These are phyloP conservation scores for Gandaritis pyraliata DNA, from an alignment of 2,888 invertebrate species.

Conservation along the genomic window DNA sequence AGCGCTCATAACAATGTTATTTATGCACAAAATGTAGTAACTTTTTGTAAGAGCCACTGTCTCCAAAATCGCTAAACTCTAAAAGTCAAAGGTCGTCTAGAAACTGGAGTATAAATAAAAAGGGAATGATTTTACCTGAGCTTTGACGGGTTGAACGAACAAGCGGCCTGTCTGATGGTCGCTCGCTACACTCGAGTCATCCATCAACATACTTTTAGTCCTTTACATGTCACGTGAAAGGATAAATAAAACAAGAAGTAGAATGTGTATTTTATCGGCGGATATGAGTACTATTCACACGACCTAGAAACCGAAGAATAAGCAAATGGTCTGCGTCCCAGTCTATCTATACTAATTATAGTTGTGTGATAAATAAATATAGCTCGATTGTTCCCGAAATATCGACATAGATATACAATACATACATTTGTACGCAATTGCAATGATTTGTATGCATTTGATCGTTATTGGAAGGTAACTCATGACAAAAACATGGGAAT, in stretches of 20 bases:
- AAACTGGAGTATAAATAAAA: slow-evolving; percentile 17
- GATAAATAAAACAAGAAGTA: slow-evolving; percentile 23
- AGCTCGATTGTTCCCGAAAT: slow-evolving; percentile 28
- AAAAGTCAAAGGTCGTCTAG: background rate
- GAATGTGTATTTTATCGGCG: slow-evolving; percentile 14
- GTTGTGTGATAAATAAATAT: slow-evolving; percentile 27
- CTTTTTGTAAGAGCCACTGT: slow-evolving; percentile 39
- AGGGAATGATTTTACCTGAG: slow-evolving; percentile 36
- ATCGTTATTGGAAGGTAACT: slow-evolving; percentile 28
- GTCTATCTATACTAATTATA: slow-evolving; percentile 8
- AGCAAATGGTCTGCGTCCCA: slow-evolving; percentile 24
- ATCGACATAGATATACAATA: slow-evolving; percentile 22
- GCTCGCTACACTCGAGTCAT: slow-evolving; percentile 42
- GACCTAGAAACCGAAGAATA: slow-evolving; percentile 25
- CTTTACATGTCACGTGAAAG: slow-evolving; percentile 24
- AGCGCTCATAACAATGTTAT: slow-evolving; percentile 80
- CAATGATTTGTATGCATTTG: slow-evolving; percentile 27
- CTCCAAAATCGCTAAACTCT: too few relatives aligned
- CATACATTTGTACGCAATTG: slow-evolving; percentile 22
- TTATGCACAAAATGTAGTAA: slow-evolving; percentile 71
- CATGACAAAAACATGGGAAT: slow-evolving; percentile 43
- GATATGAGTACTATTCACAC: slow-evolving; percentile 24
- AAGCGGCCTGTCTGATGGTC: slow-evolving; percentile 28
- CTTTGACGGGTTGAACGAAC: slow-evolving; percentile 31
- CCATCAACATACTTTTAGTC: slow-evolving; percentile 41